phyloP scores from a whole-genome alignment of 2,797 vertebrate species.

The Hippopotamyrus pictus region DNA sequence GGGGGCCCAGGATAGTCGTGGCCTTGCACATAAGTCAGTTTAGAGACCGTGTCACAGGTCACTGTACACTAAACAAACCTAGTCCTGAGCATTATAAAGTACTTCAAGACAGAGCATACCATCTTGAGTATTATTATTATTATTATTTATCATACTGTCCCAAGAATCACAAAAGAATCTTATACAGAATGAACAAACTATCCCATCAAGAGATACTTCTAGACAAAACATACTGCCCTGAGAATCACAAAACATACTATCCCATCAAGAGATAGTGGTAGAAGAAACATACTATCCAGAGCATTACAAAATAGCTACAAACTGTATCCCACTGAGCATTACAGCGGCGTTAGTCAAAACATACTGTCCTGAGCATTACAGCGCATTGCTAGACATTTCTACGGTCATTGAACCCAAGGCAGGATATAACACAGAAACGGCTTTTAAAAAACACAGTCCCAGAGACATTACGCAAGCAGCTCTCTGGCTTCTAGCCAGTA shows the following conservation, averaged over 20 bases:
- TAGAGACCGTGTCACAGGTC: neutral
- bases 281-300: neutral
- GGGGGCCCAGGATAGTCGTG: neutral
- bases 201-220: neutral
- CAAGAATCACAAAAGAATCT: neutral
- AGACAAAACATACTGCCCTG: neutral
- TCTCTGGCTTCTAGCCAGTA: neutral
- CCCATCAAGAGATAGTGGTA: neutral
- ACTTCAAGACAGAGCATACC: neutral
- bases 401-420: neutral
- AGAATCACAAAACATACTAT: neutral
- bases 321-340: neutral
- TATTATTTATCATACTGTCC: too few relatives aligned
- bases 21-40: neutral
- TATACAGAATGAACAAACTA: neutral
- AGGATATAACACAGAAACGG: neutral
- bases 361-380: slow-evolving; percentile 5
- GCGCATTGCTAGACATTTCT: neutral
- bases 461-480: neutral
- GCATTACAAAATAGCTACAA: neutral
- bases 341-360: neutral
- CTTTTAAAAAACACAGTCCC: neutral
- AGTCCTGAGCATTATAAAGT: neutral
- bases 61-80: neutral
- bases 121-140: neutral